Base-by-base conservation (phyloP, 1,140 invertebrate genomes). In the Colletes gigas region DNA sequence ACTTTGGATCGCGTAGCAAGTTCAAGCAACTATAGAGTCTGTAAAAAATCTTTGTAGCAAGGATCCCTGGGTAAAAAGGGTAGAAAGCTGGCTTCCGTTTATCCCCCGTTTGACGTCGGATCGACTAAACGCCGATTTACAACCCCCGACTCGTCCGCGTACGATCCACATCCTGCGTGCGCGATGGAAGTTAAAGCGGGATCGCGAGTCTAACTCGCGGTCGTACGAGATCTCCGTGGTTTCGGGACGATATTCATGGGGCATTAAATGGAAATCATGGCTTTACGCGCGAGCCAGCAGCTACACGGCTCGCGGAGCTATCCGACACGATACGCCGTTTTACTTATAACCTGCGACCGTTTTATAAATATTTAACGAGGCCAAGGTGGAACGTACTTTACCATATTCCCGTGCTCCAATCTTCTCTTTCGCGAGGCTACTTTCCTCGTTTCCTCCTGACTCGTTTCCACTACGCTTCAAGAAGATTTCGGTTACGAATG, bases 231-330 rank as follows among this genome's bases (percentile, higher is more conserved):
- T 68, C 65, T 68, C 7, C 44, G 67, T 44, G 55, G 66, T 41
- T 63, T 30, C 76, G 47, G n/a, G 21, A 39, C 55, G 68, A 87
- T 88, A 89, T 90, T 90, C 87, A 88, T 89, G 78, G 78, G 54
- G 68, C 72, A 89, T 90, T 89, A 88, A 88, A 88, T 88, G 89
- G 83, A 90, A 90, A 90, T 89, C 85, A 87, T 85, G 84, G 79
- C 82, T 88, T 88, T 85, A 84, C 88, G 78, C 81, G 80, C 54
- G 63, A 75, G 63, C 66, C 70, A 47, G 17, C 44, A 55, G 62
- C 63, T 78, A 60, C 55, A 62, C 73, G 59, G 21, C 30, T 30
- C 57, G 63, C 55, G 66, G 21, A 77, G 62, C 59, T 74, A 68
- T 15, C 59, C 78, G 78, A 85, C 77, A 78, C 75, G 60, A 87